These are phyloP conservation scores for Acanthaster planci DNA, from an alignment of 35 echinoderm and acorn worm species.

Conservation along the genomic window DNA sequence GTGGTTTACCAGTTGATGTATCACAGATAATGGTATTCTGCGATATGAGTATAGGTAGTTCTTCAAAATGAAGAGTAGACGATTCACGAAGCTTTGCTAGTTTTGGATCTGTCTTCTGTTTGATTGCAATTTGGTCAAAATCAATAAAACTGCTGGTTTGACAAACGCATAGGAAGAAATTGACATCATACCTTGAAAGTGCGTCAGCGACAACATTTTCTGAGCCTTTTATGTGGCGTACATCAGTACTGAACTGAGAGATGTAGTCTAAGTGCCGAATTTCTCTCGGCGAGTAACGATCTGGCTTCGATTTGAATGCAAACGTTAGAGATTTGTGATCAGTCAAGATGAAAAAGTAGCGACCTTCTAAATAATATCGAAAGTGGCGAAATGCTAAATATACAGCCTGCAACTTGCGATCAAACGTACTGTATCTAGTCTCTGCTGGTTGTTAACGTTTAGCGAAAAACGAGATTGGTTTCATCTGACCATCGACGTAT, in stretches of 20 bases:
- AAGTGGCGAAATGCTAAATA: too few relatives aligned
- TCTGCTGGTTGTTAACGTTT: too few relatives aligned
- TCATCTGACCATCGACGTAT: background rate
- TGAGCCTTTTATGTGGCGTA: conserved; percentile 43
- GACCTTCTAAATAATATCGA: background rate
- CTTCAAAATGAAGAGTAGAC: background rate
- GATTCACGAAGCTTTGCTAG: background rate
- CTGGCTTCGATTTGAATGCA: conserved; percentile 28
- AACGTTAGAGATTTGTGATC: conserved; percentile 57
- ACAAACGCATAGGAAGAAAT: too few relatives aligned
- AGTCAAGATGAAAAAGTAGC: background rate
- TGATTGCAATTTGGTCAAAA: background rate
- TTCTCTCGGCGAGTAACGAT: conserved; percentile 57
- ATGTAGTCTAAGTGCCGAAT: conserved; percentile 65
- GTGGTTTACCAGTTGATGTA: conserved; percentile 13
- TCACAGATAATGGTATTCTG: conserved; percentile 27
- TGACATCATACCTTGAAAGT: conserved; percentile 30
- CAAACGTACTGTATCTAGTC: conserved; percentile 10
- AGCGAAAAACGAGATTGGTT: too few relatives aligned
- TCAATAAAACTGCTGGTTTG: background rate
- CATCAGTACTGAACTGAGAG: conserved; percentile 60
- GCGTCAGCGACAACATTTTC: conserved; percentile 66
- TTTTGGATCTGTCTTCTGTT: conserved; percentile 30
- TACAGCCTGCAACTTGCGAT: background rate
- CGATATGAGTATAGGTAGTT: background rate